These are phyloP conservation scores for Tolypeutes matacus DNA, from an alignment of 2,797 vertebrate genomes.

Conservation along the genomic window DNA sequence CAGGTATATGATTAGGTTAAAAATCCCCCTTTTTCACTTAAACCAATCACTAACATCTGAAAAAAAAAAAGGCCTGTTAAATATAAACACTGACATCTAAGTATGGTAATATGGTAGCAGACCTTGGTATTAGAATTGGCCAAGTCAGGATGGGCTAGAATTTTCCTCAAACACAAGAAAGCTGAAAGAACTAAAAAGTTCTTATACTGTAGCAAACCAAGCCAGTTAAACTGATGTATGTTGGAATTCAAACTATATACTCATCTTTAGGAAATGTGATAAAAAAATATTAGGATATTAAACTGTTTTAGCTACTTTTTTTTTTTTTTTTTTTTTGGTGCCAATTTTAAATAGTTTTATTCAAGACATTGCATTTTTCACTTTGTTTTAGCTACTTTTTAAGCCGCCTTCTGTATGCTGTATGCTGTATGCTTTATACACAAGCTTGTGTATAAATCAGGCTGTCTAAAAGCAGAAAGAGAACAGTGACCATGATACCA, in stretches of 20 bases:
- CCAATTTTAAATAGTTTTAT: no score
- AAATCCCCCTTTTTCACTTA: not conserved
- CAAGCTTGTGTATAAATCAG: not conserved
- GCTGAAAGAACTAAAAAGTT: not conserved
- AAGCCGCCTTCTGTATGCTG: not conserved
- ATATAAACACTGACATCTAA: not conserved
- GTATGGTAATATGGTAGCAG: not conserved
- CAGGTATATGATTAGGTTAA: not conserved
- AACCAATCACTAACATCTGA: not conserved
- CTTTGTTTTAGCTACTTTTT: not conserved
- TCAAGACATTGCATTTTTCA: no score
- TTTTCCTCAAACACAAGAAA: not conserved
- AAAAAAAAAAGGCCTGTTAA: not conserved
- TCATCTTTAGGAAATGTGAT: not conserved
- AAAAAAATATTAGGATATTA: not conserved
- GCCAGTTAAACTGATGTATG: not conserved
- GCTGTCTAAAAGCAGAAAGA: not conserved
- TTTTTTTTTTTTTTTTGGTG: no score
- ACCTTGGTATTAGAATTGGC: constrained; percentile 15
- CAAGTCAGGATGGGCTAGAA: not conserved
- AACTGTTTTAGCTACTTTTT: no score
- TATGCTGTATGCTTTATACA: no score
- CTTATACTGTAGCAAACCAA: not conserved
- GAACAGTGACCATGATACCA: not conserved
- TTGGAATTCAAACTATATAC: not conserved